These are phyloP conservation scores for Porites rus DNA, from an alignment of 92 coral and sea anemone genomes.

Conservation along the genomic window DNA sequence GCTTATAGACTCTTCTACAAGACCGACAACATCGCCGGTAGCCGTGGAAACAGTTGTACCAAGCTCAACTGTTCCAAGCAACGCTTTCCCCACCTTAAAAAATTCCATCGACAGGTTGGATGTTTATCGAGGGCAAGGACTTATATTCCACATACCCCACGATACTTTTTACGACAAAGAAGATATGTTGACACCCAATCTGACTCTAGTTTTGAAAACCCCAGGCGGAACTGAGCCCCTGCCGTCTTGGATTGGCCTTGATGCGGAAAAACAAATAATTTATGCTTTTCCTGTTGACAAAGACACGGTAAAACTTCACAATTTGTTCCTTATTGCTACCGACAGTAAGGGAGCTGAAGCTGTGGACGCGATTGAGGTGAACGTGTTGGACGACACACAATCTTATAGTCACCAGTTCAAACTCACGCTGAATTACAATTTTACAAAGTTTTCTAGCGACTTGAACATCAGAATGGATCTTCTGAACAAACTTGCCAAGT, in stretches of 20 bases:
- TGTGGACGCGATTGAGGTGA: constrained; percentile 51
- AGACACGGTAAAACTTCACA: constrained; percentile 43
- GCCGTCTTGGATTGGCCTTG: constrained; percentile 78
- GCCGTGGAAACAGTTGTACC: background rate
- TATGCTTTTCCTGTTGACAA: constrained; percentile 73
- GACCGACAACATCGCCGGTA: constrained; percentile 5
- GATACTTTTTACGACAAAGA: constrained; percentile 82
- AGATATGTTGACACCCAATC: constrained; percentile 82
- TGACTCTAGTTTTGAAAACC: constrained; percentile 69
- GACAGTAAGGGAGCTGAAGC: constrained; percentile 59
- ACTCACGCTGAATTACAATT: constrained; percentile 41
- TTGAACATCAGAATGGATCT: constrained; percentile 62
- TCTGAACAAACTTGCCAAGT: constrained; percentile 68
- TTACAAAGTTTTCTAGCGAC: constrained; percentile 57
- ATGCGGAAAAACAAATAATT: constrained; percentile 60
- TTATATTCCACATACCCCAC: constrained; percentile 64
- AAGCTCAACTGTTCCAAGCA: background rate
- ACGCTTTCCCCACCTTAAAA: background rate
- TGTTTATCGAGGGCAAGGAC: constrained; percentile 62
- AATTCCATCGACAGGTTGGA: constrained; percentile 52
- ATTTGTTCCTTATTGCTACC: constrained; percentile 64
- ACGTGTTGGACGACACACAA: constrained; percentile 36
- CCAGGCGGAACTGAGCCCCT: constrained; percentile 32
- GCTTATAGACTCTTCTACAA: background rate
- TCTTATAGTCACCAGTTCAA: constrained; percentile 54